A percentile compares a stretch with the other conserved stretches of the same genome.
Evolutionary conservation across 2,113 vertebrate species (phyloP).

Genomic region (Serinus canaria): DNA sequence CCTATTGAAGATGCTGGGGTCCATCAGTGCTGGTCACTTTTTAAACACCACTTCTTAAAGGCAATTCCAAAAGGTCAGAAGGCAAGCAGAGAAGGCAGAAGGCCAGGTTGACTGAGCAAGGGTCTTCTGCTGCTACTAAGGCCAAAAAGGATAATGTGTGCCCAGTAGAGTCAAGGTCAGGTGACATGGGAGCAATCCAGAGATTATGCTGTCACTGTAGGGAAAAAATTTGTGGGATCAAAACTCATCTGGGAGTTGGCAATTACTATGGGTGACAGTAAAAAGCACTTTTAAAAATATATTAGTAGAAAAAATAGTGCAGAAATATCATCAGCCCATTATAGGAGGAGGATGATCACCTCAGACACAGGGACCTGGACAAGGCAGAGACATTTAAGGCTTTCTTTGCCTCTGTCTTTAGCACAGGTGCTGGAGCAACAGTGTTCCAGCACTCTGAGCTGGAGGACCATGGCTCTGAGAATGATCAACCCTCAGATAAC

Average conservation of each 20-base stretch:
- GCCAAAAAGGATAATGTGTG: background rate
- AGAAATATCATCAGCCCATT: background rate
- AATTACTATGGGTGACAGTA: background rate
- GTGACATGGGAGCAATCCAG: background rate
- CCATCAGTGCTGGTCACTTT: background rate
- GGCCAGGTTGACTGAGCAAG: background rate
- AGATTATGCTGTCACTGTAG: background rate
- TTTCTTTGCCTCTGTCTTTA: background rate
- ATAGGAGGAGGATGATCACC: background rate
- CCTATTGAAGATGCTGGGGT: background rate
- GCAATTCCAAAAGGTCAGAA: background rate
- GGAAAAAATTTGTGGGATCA: background rate
- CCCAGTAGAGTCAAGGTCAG: background rate
- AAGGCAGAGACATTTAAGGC: background rate
- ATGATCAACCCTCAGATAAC: background rate
- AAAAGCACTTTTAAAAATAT: background rate
- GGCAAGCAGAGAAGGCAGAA: background rate
- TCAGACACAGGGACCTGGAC: background rate
- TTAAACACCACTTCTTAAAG: background rate
- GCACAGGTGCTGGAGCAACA: rapidly evolving
- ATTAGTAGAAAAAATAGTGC: background rate
- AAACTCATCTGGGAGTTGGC: background rate
- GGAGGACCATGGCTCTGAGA: background rate
- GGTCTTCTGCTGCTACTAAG: background rate
- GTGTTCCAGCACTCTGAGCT: background rate